phyloP scores from a whole-genome alignment of 2,113 vertebrate species.

The Chamaea fasciata region DNA sequence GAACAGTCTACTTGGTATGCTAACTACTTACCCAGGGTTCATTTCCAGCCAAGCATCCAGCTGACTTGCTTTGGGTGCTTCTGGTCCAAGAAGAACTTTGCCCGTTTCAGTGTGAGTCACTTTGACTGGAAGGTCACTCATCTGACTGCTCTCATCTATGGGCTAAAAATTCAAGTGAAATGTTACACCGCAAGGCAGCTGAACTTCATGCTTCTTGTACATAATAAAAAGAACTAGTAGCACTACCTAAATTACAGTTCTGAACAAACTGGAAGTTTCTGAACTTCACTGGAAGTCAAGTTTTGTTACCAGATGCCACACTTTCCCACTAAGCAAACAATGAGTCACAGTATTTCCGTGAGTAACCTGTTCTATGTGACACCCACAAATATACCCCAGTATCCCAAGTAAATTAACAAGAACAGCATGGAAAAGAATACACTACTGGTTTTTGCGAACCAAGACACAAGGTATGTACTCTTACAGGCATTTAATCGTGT shows the following conservation, averaged over 20 bases:
- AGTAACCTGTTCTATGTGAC: background rate
- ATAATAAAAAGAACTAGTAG: background rate
- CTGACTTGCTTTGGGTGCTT: slow-evolving; percentile 97
- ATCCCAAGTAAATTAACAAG: background rate
- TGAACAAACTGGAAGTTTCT: background rate
- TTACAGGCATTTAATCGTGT: background rate
- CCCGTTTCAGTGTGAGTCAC: slow-evolving; percentile 97
- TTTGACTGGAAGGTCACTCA: slow-evolving; percentile 98
- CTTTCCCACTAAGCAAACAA: background rate
- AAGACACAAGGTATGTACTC: background rate
- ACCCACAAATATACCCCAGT: background rate
- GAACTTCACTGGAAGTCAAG: background rate
- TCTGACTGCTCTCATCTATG: slow-evolving; percentile 97
- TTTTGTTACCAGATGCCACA: background rate
- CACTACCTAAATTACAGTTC: background rate
- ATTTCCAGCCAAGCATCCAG: slow-evolving; percentile 98
- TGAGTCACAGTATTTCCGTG: background rate
- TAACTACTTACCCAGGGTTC: slow-evolving; percentile 88
- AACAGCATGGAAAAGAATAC: background rate
- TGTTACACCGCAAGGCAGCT: background rate
- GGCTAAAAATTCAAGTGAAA: slow-evolving; percentile 70
- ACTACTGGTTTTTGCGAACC: background rate
- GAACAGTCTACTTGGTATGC: background rate
- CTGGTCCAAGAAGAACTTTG: slow-evolving; percentile 92
- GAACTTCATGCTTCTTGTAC: background rate